These are phyloP conservation scores for Philaenus spumarius DNA, from an alignment of 1,140 invertebrate genomes.

Conservation along the genomic window DNA sequence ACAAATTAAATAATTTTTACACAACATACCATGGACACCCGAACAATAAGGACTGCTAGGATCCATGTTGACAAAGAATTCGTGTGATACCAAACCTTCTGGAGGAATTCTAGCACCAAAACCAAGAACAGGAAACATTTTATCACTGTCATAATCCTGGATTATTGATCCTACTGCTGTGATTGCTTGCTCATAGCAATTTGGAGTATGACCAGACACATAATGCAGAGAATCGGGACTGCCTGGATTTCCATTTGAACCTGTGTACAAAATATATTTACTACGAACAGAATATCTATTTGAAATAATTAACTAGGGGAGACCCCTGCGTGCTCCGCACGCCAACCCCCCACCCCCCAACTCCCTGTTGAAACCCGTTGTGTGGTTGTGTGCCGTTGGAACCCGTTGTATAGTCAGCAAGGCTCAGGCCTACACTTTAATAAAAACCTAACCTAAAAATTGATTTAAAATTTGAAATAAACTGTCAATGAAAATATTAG, in stretches of 20 bases:
- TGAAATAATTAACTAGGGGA: no score
- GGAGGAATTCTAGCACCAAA: conserved; percentile 50
- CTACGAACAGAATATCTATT: neutral
- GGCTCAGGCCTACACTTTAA: no score
- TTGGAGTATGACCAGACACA: conserved; percentile 39
- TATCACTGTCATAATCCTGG: conserved; percentile 53
- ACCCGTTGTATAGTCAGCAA: no score
- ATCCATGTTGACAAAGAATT: conserved; percentile 53
- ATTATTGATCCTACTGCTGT: conserved; percentile 55
- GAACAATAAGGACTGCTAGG: conserved; percentile 50
- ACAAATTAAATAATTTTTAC: no score
- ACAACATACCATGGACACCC: conserved; percentile 37
- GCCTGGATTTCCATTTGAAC: conserved; percentile 56
- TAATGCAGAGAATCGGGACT: conserved; percentile 51
- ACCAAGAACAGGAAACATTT: conserved; percentile 49
- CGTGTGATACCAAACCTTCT: conserved; percentile 47
- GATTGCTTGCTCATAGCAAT: conserved; percentile 53
- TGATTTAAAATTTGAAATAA: no score
- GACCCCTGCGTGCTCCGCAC: no score
- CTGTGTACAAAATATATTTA: conserved; percentile 35
- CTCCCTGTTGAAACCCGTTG: no score
- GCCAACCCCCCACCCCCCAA: no score
- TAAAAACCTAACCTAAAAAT: no score
- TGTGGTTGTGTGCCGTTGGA: no score
- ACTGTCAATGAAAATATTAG: no score